These are phyloP conservation scores for Trematomus bernacchii DNA, from an alignment of 2,797 vertebrate species.

Conservation along the genomic window DNA sequence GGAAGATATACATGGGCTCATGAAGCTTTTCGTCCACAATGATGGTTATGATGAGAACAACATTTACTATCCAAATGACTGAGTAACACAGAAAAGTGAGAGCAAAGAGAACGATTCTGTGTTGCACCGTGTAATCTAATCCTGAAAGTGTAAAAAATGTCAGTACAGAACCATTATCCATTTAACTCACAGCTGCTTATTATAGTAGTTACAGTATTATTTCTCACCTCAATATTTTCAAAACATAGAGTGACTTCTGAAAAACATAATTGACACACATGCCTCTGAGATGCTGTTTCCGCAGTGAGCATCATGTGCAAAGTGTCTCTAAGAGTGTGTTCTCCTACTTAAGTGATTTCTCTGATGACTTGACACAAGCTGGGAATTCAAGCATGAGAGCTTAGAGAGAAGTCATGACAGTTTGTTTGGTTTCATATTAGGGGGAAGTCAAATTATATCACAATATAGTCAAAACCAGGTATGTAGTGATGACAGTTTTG, in stretches of 20 bases:
- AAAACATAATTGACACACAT: not conserved
- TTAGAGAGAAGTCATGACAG: not conserved
- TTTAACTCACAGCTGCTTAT: not conserved
- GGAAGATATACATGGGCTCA: slow-evolving; percentile 50
- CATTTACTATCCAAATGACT: slow-evolving; percentile 22
- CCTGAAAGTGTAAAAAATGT: slow-evolving; percentile 53
- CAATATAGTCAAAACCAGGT: too few species aligned
- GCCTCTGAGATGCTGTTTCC: too few species aligned
- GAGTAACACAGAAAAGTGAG: slow-evolving; percentile 31
- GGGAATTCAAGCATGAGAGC: not conserved
- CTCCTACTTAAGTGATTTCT: not conserved
- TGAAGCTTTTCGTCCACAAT: slow-evolving; percentile 33
- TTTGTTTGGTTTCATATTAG: too few species aligned
- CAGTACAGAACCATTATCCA: slow-evolving; percentile 43
- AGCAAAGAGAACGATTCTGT: slow-evolving; percentile 33
- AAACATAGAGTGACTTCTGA: not conserved
- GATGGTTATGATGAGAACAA: not conserved
- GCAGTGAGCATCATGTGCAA: too few species aligned
- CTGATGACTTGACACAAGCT: not conserved
- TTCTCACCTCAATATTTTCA: not conserved
- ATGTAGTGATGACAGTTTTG: too few species aligned
- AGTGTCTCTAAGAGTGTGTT: not conserved
- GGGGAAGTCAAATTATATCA: too few species aligned
- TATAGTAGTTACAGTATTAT: not conserved
- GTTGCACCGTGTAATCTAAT: slow-evolving; percentile 32